Base-by-base conservation (phyloP, 2,797 vertebrate genomes). In the Ispidina picta region DNA sequence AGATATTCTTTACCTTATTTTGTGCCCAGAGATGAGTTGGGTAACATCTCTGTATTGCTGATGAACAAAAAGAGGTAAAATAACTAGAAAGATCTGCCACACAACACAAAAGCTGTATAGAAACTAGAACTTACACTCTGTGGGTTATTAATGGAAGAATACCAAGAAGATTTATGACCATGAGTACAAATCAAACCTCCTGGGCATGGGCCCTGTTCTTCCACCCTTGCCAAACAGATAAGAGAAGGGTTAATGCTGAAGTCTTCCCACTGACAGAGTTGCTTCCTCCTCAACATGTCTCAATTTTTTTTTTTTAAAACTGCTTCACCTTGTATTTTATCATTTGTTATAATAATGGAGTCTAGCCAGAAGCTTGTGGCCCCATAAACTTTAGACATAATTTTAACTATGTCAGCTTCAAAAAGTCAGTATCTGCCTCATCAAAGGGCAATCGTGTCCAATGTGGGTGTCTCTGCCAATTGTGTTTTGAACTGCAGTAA, bases 401-500 rank as follows among this genome's bases (percentile, higher is more conserved):
- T 97, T 97, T 97, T 97, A 96, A 97, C 96, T 96, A 88, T 97
- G 97, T 96, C 97, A 97, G 96, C 93, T 97, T 97, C 93, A 97
- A 96, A 97, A 97, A 97, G 96, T 98, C 98, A 97, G 95, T 97
- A 95, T 94, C 93, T 97, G 95, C 88, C 92, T 96, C 97, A 97
- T 97, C 96, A 97, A 98, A 98, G 97, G 97, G 96, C 96, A 97
- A 88, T 97, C 96, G 93, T 97, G 92, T 97, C 97, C 95, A 96
- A 86, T 93, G 97, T 97, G 97, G 97, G 98, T 90, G 97, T 97
- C 95, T 96, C 93, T 96, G 95, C 95, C 97, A 97, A 97, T 97
- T 98, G 97, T 97, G 86, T 97, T 97, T 95, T 97, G 96, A 98
- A 97, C 96, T 97, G 92, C 96, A 96, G 95, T 94, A 97, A 97